These are phyloP conservation scores for Dryoscopus gambensis DNA, from an alignment of 2,113 vertebrate species.

Conservation along the genomic window DNA sequence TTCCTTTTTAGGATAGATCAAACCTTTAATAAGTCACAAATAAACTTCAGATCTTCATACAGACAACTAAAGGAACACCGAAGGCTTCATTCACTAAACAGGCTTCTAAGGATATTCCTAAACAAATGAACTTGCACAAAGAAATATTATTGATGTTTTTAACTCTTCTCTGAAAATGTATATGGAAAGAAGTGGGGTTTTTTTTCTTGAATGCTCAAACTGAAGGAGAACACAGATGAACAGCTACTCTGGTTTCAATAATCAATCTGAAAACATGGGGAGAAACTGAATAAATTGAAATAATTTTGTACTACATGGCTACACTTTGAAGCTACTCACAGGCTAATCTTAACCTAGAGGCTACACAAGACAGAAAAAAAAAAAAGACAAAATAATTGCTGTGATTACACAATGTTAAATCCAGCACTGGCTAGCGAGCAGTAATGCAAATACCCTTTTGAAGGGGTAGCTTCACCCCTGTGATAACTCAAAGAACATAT, in stretches of 20 bases:
- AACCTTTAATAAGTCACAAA: background rate
- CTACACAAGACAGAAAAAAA: background rate
- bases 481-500: background rate
- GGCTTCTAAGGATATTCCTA: background rate
- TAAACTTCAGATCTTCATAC: background rate
- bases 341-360: background rate
- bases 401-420: background rate
- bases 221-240: background rate
- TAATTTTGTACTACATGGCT: background rate
- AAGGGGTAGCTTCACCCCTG: background rate
- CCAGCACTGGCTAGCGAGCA: background rate
- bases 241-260: background rate
- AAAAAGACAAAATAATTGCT: background rate
- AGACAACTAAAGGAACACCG: background rate
- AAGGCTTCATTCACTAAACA: background rate
- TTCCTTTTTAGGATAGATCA: background rate
- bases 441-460: background rate
- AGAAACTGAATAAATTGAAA: background rate
- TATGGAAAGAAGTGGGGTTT: fast-evolving
- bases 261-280: background rate
- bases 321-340: background rate
- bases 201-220: background rate
- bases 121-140: background rate
- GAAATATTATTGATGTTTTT: background rate
- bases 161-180: background rate